Conservation (phyloP, 2,113 vertebrate species). For the Spilogale gracilis region DNA sequence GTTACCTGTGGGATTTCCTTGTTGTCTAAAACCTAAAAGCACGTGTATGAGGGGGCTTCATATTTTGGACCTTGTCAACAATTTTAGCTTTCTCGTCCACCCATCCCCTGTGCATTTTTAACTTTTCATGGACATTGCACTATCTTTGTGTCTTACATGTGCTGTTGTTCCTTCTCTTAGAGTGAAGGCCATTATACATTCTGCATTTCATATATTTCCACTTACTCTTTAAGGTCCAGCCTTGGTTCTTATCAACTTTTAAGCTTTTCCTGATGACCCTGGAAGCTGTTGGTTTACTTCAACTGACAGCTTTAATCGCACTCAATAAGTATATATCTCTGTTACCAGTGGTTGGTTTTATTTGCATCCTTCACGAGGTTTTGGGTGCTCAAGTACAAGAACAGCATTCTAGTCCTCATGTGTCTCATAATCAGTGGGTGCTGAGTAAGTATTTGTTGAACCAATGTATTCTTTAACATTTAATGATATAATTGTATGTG, state of each 20-base stretch:
- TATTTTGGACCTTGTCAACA: background rate
- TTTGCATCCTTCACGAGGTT: background rate
- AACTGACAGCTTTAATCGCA: background rate
- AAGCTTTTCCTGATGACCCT: background rate
- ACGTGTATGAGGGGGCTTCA: background rate
- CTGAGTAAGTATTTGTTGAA: background rate
- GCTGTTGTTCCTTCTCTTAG: background rate
- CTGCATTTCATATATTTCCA: background rate
- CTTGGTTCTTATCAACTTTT: background rate
- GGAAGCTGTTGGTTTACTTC: background rate
- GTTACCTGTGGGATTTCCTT: background rate
- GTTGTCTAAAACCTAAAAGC: background rate
- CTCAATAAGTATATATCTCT: background rate
- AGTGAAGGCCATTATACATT: background rate
- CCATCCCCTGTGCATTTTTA: background rate
- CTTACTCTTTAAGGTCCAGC: background rate
- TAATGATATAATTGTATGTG: slow-evolving; percentile 10
- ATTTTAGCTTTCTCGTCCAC: background rate
- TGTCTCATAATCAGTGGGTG: background rate
- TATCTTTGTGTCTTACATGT: background rate
- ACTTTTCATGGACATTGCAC: background rate
- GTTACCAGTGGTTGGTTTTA: background rate
- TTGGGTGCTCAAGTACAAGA: background rate
- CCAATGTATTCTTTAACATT: background rate
- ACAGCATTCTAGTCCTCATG: background rate